These are phyloP conservation scores for Prunella himalayana DNA, from an alignment of 2,113 vertebrate species.

Conservation along the genomic window DNA sequence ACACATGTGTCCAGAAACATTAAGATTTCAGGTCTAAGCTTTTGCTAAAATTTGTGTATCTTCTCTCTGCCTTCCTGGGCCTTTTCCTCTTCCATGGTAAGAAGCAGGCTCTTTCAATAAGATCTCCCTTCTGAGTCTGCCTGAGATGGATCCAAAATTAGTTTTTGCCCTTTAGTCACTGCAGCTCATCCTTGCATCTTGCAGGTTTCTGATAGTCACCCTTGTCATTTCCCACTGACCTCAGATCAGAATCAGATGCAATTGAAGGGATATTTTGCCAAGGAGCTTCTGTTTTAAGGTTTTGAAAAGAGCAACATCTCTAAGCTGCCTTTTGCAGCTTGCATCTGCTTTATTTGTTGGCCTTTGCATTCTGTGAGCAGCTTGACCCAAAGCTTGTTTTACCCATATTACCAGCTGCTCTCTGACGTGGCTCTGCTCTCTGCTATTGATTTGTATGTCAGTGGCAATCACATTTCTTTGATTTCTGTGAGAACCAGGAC, in stretches of 20 bases:
- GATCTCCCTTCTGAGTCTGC: background rate
- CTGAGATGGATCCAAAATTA: background rate
- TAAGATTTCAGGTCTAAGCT: background rate
- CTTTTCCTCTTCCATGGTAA: background rate
- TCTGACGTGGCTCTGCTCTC: background rate
- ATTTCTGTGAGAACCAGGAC: background rate
- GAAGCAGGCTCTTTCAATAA: background rate
- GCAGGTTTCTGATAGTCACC: background rate
- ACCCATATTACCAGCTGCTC: background rate
- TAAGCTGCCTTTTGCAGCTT: background rate
- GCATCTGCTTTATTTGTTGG: background rate
- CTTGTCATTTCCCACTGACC: background rate
- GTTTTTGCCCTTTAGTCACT: background rate
- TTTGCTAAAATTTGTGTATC: background rate
- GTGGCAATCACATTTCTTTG: background rate
- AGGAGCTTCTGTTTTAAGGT: background rate
- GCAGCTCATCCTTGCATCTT: background rate
- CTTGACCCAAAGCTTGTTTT: background rate
- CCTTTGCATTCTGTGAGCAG: background rate
- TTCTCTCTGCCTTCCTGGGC: background rate
- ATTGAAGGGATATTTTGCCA: background rate
- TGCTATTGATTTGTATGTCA: background rate
- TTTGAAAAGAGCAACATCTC: background rate
- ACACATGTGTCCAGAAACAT: background rate
- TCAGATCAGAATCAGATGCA: background rate